Conservation (phyloP, 2,113 vertebrate genomes). For the Trochalopteron elliotii region DNA sequence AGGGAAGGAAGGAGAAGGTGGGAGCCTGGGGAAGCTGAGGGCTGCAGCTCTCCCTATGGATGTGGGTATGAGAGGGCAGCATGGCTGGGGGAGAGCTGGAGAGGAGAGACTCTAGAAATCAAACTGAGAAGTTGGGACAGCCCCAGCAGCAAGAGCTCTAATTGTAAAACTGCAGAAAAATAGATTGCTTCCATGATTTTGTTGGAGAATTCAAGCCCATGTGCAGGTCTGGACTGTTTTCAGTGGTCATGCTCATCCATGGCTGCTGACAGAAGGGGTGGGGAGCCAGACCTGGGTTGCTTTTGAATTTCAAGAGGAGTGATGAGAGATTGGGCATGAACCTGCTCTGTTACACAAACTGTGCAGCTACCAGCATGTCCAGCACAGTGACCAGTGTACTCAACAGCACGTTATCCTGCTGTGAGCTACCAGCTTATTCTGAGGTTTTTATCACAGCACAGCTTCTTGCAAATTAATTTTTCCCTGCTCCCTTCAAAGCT, state of each 20-base stretch:
- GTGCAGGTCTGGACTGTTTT: not conserved
- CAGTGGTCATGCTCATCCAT: not conserved
- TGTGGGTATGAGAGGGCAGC: fast-evolving
- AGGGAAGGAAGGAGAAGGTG: not conserved
- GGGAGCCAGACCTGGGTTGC: not conserved
- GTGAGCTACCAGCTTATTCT: not conserved
- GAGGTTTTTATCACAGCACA: not conserved
- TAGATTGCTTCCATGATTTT: not conserved
- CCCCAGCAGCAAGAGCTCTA: not conserved
- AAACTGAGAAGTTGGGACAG: not conserved
- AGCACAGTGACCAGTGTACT: not conserved
- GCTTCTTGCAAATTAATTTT: not conserved
- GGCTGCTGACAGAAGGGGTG: not conserved
- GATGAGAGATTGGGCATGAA: not conserved
- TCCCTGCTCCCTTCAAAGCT: not conserved
- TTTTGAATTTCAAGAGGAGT: not conserved
- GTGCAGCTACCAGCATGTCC: not conserved
- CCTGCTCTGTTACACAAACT: not conserved
- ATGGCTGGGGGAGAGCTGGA: not conserved
- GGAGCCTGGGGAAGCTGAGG: not conserved
- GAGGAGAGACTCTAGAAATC: not conserved
- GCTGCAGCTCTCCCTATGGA: fast-evolving
- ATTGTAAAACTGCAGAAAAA: not conserved
- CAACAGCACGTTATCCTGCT: not conserved
- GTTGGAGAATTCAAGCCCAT: not conserved